Evolutionary conservation across 2,888 invertebrate species (phyloP).

Genomic region (Thymelicus acteon): DNA sequence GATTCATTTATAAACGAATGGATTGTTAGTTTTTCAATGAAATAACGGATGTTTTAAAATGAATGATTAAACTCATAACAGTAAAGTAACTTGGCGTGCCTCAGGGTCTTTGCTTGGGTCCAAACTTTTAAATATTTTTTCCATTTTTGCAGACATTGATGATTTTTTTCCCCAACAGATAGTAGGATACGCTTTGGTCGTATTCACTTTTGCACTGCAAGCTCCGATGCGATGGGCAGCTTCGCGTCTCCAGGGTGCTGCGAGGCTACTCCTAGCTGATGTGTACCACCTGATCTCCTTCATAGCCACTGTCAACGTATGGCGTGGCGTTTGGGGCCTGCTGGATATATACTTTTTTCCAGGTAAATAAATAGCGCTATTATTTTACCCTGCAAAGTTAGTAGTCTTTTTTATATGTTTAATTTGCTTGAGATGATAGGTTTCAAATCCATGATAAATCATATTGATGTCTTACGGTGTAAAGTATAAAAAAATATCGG

Average conservation of each 20-base stretch:
- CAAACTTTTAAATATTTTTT: not conserved
- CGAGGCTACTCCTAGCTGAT: conserved; percentile 89
- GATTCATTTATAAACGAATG: not conserved
- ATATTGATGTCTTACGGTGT: no score
- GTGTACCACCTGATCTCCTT: conserved; percentile 91
- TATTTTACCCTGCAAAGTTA: no score
- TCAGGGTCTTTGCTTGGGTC: not conserved
- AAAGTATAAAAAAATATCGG: no score
- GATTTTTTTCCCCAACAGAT: conserved; percentile 71
- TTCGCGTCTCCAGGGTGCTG: conserved; percentile 87
- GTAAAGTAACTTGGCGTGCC: not conserved
- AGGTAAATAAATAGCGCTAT: conserved; percentile 70
- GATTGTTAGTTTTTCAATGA: no score
- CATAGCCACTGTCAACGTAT: conserved; percentile 93
- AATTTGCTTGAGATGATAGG: not conserved
- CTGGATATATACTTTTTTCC: conserved; percentile 92
- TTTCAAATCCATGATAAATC: not conserved
- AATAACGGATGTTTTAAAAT: no score
- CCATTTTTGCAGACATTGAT: no score
- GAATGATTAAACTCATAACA: not conserved
- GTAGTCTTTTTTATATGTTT: not conserved
- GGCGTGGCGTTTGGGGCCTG: conserved; percentile 94
- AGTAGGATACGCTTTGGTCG: conserved; percentile 90
- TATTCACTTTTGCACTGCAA: conserved; percentile 90
- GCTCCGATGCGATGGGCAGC: conserved; percentile 90